Evolutionary conservation across 2,888 invertebrate genomes (phyloP), one percentile per base, ranked within the genome.

Genomic region (Sphaerophoria rueppellii): DNA sequence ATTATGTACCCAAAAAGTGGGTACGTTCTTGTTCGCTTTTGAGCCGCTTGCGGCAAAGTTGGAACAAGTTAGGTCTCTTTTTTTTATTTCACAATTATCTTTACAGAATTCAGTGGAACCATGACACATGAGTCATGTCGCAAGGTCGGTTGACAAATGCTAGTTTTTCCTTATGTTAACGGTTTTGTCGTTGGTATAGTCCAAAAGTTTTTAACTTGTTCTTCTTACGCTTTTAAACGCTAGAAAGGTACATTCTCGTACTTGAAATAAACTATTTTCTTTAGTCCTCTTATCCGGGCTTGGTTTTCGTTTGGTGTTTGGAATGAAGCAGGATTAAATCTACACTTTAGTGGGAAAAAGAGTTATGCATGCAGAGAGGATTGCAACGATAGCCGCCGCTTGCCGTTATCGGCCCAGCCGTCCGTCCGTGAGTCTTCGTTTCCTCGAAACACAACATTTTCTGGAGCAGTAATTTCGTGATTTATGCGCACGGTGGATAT

Each of bases 311-410:
- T 4, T 24, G n/a, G 35, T n/a, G 9, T 24, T 32, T n/a, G 16
- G 0, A 63, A 50, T 48, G 40, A 61, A 55, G 74, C 43, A 55
- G 55, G 50, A 52, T 74, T 80, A 50, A 80, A 69, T 73, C 35
- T 60, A 60, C 67, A 54, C 6, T 75, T 40, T 24, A 16, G 54
- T 34, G 9, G 6, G 9, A 40, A 37, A 48, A 35, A 37, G 50
- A 16, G 60, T 67, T 34, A 52, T 67, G 60, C 40, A 16, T n/a
- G 65, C 57, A 46, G 32, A 74, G 40, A 35, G 9, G 48, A 35
- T 1, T 4, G 34, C 12, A 50, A 40, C 14, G 48, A 34, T 6
- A 48, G 6, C 4, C 5, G 1, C 0, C 32, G 37, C 14, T 50
- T 14, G 50, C 12, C 50, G 16, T 11, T 11, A 43, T 9, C 43